Evolutionary conservation across 2,797 vertebrate genomes (phyloP), one percentile per base, ranked within the genome.

Genomic region (Rhinichthys osculus): DNA sequence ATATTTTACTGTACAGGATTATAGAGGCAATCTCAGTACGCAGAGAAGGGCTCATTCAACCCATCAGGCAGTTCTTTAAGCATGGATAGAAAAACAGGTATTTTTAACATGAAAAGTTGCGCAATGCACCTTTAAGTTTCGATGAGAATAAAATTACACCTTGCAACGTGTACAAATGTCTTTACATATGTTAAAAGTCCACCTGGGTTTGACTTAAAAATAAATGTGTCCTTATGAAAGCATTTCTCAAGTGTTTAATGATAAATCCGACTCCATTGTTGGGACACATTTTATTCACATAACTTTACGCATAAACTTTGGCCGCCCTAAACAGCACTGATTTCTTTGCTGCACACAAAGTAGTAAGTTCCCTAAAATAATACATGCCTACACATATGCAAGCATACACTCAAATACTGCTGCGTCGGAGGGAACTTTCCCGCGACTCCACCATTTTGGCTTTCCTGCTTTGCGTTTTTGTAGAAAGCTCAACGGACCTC

Each of bases 341-440:
- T 54, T 38, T 54, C 10, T 44, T 62, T 74, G 17, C 81, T 16
- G 7, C 14, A 40, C 67, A 72, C 40, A 67, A 35, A 71, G 23
- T 16, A 19, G 35, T 69, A 47, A 16, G 38, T 78, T 83, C 2
- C 66, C 71, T 17, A 35, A 86, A 62, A 78, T 67, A 72, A 67
- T 42, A 14, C 42, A 66, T 3, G 40, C 52, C 9, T n/a, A 84
- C 82, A 86, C 42, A 76, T 81, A 74, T 66, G 76, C 87, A 87
- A 40, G 62, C 52, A 74, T 23, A 67, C 69, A 90, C 72, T 64
- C 82, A 78, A 89, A 92, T 94, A 90, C 47, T 90, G 92, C 93
- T 91, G 90, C 1, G 89, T 93, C 86, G 59, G 91, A 91, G 93
- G 92, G 93, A 94, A 91, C 88, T 93, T 94, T 94, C 92, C 92